phyloP scores from a whole-genome alignment of 2,888 invertebrate genomes.

The Boloria selene region DNA sequence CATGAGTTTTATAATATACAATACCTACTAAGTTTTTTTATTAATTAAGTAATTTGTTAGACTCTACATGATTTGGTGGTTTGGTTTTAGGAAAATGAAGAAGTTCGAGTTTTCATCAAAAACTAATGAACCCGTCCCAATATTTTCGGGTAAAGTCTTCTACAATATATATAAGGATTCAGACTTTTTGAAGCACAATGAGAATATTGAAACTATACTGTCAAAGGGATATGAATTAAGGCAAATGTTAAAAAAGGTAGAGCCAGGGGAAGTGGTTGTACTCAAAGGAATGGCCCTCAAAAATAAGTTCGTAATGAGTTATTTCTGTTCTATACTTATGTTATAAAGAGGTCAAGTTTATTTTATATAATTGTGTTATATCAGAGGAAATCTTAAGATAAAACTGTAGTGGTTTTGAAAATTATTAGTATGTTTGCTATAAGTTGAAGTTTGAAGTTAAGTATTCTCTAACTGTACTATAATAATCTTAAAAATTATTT shows the following conservation, averaged over 20 bases:
- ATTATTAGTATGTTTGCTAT: too few relatives aligned
- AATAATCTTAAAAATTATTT: too few relatives aligned
- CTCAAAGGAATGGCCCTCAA: constrained; percentile 45
- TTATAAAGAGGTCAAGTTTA: background rate
- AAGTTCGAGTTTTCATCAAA: constrained; percentile 45
- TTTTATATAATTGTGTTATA: background rate
- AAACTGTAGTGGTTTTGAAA: too few relatives aligned
- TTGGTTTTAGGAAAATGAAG: constrained; percentile 38
- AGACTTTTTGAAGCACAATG: constrained; percentile 48
- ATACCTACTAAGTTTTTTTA: too few relatives aligned
- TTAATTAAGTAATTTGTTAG: too few relatives aligned
- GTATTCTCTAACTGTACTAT: too few relatives aligned
- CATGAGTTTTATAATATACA: too few relatives aligned
- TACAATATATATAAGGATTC: constrained; percentile 51
- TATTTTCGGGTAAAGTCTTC: constrained; percentile 46
- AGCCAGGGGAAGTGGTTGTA: constrained; percentile 44
- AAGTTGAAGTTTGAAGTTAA: too few relatives aligned
- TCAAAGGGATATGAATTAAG: constrained; percentile 51
- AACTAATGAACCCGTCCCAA: background rate
- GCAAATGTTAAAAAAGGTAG: constrained; percentile 45
- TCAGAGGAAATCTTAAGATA: background rate
- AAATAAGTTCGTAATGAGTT: constrained; percentile 39
- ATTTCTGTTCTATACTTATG: background rate
- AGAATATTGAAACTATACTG: constrained; percentile 51
- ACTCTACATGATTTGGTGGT: too few relatives aligned